Evolutionary conservation across 2,888 invertebrate species (phyloP).

Genomic region (Rhaphigaster nebulosa): DNA sequence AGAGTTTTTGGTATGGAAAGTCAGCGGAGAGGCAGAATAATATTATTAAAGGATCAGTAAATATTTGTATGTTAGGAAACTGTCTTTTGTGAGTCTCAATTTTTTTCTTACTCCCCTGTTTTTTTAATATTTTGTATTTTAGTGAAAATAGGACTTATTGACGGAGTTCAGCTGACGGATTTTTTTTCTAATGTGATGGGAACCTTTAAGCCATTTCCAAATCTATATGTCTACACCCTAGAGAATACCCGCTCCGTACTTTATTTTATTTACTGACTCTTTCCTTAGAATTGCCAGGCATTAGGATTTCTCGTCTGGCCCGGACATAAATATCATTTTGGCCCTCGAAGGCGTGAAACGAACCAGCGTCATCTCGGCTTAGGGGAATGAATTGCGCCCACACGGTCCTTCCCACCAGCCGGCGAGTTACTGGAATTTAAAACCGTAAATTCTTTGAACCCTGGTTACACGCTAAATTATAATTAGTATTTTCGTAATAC

Average conservation of each 20-base stretch:
- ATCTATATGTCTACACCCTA: background rate
- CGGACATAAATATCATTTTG: constrained; percentile 31
- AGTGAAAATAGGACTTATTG: too few relatives aligned
- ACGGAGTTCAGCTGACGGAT: too few relatives aligned
- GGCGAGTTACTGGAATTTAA: background rate
- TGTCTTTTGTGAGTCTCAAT: too few relatives aligned
- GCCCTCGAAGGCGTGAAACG: constrained; percentile 16
- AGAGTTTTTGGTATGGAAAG: too few relatives aligned
- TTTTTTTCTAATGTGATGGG: background rate
- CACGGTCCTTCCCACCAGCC: background rate
- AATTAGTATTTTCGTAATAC: background rate
- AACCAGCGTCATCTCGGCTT: background rate
- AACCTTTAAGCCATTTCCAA: background rate
- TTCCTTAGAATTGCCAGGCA: background rate
- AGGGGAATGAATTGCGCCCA: constrained; percentile 12
- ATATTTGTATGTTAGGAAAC: too few relatives aligned
- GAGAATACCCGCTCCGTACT: background rate
- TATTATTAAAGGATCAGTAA: too few relatives aligned
- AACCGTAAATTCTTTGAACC: background rate
- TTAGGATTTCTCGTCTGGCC: background rate
- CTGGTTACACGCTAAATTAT: background rate
- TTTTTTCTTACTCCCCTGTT: too few relatives aligned
- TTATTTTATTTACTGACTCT: background rate
- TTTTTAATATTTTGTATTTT: too few relatives aligned
- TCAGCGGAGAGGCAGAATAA: too few relatives aligned